Base-by-base conservation (phyloP, 2,113 vertebrate genomes). In the Tapirus terrestris region DNA sequence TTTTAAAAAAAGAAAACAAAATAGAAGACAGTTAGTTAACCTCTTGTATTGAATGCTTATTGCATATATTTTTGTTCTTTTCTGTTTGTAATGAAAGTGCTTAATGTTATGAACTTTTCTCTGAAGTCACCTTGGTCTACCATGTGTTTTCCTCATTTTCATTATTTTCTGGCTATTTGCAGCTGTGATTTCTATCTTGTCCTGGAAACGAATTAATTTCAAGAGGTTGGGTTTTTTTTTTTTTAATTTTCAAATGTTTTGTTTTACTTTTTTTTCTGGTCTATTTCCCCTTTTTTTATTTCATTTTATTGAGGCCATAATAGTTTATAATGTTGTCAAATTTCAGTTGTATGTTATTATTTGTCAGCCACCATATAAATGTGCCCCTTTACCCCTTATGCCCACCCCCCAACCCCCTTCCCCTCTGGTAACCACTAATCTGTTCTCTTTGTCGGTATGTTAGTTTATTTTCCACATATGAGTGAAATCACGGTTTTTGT, bases 71-170 rank as follows among this genome's bases (percentile, higher is more conserved):
- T 90, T 84, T 53, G 77, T 93, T 83, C 43, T 80, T 82, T 91
- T 92, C 36, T 84, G 60, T 70, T 79, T 79, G 20, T 73, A 72
- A 36, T 63, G n/a, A 68, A 96, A 29, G 4, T 94, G 36, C 58
- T 60, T 86, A 68, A 75, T 23, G 6, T 58, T 81, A 8, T 91
- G 21, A 87, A 67, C 51, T 68, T 67, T 85, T 18, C n/a, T 80
- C 29, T 27, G 20, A 89, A 67, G 20, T 94, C 31, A 83, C 27
- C 36, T 73, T 81, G 81, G 31, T 72, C 92, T 81, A 65, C 31
- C 20, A 48, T 73, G 51, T 85, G 9, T 63, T 56, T 53, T 84
- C 56, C 45, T 93, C 70, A 67, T 96, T 91, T 86, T 96, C 45
- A 53, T 89, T 56, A 90, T 79, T 79, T 94, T 65, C 65, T 84